Base-by-base conservation (phyloP, 1,140 invertebrate species). In the Cydia fagiglandana region DNA sequence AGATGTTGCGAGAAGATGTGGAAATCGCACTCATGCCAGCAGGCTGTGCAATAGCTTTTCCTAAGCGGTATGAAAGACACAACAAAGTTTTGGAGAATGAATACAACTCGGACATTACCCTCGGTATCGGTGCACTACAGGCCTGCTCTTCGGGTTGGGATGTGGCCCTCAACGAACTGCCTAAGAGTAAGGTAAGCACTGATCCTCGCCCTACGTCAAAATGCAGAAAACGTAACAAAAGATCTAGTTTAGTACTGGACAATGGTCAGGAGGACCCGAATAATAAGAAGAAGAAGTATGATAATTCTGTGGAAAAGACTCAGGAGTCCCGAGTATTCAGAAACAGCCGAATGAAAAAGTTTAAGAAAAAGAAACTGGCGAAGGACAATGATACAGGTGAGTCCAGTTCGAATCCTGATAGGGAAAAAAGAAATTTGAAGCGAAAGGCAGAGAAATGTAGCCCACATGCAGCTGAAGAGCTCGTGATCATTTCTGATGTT, bases 21-120 rank as follows among this genome's bases (percentile, higher is more conserved):
- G 53, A 56, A n/a, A 56, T 56, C 6, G 53, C 53, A 17, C 6
- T 17, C 3, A 56, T 20, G 53, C 53, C 53, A 17, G 53, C 53
- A 17, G 53, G 53, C 53, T 56, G 53, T 56, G 53, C 53, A 56
- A 56, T 17, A 56, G n/a, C n/a, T 17, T 56, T 56, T 56, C 53
- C 53, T 20, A 56, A 56, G n/a, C 20, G 53, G 6, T 56, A 17
- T 56, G 53, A 56, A 56, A 56, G 15, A 17, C 15, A 17, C 53
- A 56, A 56, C 53, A 56, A 56, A 56, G 53, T 56, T 20, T 17
- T n/a, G 15, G 15, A 56, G 13, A 56, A 56, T 5, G 15, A n/a
- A 56, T 1, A 56, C 6, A 56, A 56, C 9, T 17, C n/a, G 15
- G 47, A 50, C 7, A 7, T n/a, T n/a, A 50, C 47, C 6, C 47